Percentiles rank a stretch among this genome's conserved stretches.
Conservation (phyloP, 2,888 invertebrate genomes). For the Clostera curtula region DNA sequence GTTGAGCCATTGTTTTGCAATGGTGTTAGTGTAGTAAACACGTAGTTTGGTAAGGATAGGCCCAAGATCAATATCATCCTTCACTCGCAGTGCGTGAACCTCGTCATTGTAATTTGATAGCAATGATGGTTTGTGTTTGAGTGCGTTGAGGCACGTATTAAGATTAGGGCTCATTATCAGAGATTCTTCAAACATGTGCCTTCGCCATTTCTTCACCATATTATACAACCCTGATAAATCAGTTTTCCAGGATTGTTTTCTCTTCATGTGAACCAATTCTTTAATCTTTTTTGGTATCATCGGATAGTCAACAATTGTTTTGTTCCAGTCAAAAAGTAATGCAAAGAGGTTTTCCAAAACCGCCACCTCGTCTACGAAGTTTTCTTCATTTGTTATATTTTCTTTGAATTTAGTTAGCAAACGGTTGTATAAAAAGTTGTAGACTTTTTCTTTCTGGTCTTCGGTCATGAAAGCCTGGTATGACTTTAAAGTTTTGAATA, state of each 20-base stretch:
- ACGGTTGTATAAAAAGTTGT: conserved; percentile 34
- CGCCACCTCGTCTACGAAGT: conserved; percentile 18
- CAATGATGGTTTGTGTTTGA: conserved; percentile 47
- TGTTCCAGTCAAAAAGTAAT: conserved; percentile 41
- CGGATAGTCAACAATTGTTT: conserved; percentile 35
- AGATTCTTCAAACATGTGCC: conserved; percentile 46
- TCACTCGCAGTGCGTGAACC: conserved; percentile 25
- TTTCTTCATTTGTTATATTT: conserved; percentile 20
- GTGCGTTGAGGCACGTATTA: conserved; percentile 41
- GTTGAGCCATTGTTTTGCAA: conserved; percentile 32
- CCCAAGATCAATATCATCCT: conserved; percentile 28
- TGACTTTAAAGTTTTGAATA: conserved; percentile 26
- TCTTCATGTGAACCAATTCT: conserved; percentile 30
- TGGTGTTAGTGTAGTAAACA: conserved; percentile 41
- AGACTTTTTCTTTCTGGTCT: conserved; percentile 34
- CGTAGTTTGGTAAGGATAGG: conserved; percentile 39
- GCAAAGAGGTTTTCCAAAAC: conserved; percentile 20
- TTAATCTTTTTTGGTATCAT: conserved; percentile 34
- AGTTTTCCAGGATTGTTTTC: conserved; percentile 29
- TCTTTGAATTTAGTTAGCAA: conserved; percentile 22
- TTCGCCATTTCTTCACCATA: conserved; percentile 47
- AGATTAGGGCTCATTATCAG: conserved; percentile 33
- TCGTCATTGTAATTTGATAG: conserved; percentile 27
- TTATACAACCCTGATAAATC: conserved; percentile 37
- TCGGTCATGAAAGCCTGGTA: conserved; percentile 27